phyloP scores from a whole-genome alignment of 2,888 invertebrate genomes.

The Nomada fucata region DNA sequence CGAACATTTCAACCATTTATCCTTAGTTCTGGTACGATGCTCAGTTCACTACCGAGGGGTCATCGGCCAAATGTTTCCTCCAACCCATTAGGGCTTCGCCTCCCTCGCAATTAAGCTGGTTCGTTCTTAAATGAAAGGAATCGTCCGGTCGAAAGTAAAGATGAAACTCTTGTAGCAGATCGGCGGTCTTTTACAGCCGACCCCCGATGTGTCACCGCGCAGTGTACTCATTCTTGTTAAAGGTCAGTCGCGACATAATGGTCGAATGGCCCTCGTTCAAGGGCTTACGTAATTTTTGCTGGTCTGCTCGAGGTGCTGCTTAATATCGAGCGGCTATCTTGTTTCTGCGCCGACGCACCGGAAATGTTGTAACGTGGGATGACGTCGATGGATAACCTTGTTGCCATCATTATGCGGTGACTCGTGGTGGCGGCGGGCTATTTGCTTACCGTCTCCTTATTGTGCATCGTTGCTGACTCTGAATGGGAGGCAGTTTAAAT shows the following conservation, averaged over 20 bases:
- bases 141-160: slow-evolving; percentile 31
- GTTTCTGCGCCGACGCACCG: slow-evolving; percentile 43
- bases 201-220: slow-evolving; percentile 18
- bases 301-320: slow-evolving; percentile 17
- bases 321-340: slow-evolving; percentile 53
- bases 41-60: slow-evolving; percentile 11
- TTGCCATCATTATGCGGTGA: slow-evolving; percentile 58
- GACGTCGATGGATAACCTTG: slow-evolving; percentile 65
- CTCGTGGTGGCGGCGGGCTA: slow-evolving; percentile 42
- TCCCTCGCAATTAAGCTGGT: background rate
- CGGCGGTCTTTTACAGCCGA: slow-evolving; percentile 38
- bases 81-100: background rate
- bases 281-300: slow-evolving; percentile 51
- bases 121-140: too few relatives aligned
- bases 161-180: slow-evolving; percentile 40
- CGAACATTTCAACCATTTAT: slow-evolving; percentile 48
- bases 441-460: slow-evolving; percentile 50
- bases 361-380: slow-evolving; percentile 65
- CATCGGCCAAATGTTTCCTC: slow-evolving; percentile 5
- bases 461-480: slow-evolving; percentile 32
- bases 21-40: slow-evolving; percentile 27
- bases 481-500: slow-evolving; percentile 45
- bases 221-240: slow-evolving; percentile 5
- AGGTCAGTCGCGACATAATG: slow-evolving; percentile 48
- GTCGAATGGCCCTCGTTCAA: slow-evolving; percentile 6